These are phyloP conservation scores for Apus apus DNA, from an alignment of 2,113 vertebrate species.

Conservation along the genomic window DNA sequence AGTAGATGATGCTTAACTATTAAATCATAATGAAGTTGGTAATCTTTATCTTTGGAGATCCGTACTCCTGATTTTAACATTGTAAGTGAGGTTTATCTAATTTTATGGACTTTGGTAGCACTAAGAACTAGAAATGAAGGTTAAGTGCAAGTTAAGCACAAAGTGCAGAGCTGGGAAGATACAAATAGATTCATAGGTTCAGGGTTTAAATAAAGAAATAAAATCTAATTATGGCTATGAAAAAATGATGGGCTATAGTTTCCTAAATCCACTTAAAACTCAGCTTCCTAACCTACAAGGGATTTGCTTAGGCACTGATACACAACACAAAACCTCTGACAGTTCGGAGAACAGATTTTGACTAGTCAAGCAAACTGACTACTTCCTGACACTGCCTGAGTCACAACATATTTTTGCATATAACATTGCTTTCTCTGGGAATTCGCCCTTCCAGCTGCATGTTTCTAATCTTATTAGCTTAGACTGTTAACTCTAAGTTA, in stretches of 20 bases:
- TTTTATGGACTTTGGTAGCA: neutral
- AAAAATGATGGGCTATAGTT: neutral
- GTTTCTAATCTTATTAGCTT: neutral
- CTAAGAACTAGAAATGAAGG: neutral
- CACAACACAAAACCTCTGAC: neutral
- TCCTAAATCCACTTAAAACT: neutral
- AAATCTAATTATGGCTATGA: neutral
- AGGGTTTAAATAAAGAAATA: neutral
- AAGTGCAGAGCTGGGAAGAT: neutral
- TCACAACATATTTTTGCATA: constrained; percentile 8
- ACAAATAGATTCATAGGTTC: neutral
- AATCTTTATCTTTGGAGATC: neutral
- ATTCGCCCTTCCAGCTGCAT: neutral
- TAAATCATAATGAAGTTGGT: neutral
- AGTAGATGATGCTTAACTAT: neutral
- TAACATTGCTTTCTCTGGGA: neutral
- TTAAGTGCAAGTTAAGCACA: neutral
- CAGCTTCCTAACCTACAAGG: neutral
- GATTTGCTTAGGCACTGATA: neutral
- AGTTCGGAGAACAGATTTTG: constrained; percentile 21
- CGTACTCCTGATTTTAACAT: neutral
- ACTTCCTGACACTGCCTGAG: neutral
- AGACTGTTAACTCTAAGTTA: neutral
- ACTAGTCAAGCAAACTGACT: neutral
- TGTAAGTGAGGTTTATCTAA: neutral